Evolutionary conservation across 2,797 vertebrate species (phyloP).

Genomic region (Hypotaenidia philippensis): DNA sequence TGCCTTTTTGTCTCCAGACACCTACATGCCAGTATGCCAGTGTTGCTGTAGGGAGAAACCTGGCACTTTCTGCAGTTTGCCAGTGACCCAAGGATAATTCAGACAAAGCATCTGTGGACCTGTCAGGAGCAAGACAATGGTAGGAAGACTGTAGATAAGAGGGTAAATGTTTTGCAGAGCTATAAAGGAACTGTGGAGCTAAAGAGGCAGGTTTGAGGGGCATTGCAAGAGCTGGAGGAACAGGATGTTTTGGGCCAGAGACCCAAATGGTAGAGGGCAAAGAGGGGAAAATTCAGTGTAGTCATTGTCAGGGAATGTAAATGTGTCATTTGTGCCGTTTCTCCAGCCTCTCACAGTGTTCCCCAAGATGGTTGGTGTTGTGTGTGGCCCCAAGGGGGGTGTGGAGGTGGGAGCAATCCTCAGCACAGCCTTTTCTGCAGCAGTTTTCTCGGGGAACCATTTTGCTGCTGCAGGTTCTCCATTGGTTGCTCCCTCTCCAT

Average conservation of each 20-base stretch:
- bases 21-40: neutral
- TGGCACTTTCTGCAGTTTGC: neutral
- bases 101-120: neutral
- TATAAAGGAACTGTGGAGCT: accelerated
- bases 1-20: neutral
- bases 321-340: neutral
- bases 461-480: slow-evolving; percentile 50
- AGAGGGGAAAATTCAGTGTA: neutral
- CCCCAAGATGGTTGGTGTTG: neutral
- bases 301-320: neutral
- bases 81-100: neutral
- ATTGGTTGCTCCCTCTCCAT: slow-evolving; percentile 16
- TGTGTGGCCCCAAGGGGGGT: neutral
- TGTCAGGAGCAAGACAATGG: neutral
- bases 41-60: neutral
- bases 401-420: neutral
- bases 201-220: neutral
- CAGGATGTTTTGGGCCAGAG: neutral
- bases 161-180: neutral
- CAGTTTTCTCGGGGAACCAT: slow-evolving; percentile 18
- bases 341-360: neutral
- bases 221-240: neutral
- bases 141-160: neutral
- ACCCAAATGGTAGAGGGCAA: neutral
- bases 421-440: slow-evolving; percentile 1